phyloP scores from a whole-genome alignment of 37 sponge, comb jelly and placozoan species.

The Axinella damicornis region DNA sequence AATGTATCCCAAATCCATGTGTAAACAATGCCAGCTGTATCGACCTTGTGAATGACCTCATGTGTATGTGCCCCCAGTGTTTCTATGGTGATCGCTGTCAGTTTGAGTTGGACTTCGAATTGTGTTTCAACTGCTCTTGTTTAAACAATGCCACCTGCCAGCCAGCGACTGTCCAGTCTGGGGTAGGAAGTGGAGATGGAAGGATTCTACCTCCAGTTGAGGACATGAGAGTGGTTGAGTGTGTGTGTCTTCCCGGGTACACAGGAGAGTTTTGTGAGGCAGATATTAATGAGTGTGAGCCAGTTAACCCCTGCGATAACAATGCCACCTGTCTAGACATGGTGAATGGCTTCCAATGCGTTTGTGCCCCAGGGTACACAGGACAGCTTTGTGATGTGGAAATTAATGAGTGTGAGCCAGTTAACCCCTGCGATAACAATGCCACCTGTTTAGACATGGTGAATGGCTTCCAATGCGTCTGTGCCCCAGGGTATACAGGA shows the following conservation, averaged over 20 bases:
- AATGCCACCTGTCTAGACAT: conserved; percentile 32
- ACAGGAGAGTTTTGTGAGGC: conserved; percentile 54
- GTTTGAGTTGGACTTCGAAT: neutral
- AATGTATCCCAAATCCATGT: conserved; percentile 48
- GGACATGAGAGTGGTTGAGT: neutral
- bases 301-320: conserved; percentile 36
- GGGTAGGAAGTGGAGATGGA: conserved; percentile 8
- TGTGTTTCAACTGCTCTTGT: conserved; percentile 3
- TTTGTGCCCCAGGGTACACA: conserved; percentile 30
- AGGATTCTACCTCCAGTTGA: conserved; percentile 21
- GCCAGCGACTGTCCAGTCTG: conserved; percentile 1
- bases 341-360: conserved; percentile 8
- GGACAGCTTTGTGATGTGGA: conserved; percentile 25
- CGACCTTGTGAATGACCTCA: conserved; percentile 1
- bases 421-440: conserved; percentile 32
- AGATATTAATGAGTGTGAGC: conserved; percentile 47
- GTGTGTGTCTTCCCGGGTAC: conserved; percentile 49
- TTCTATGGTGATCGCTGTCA: conserved; percentile 48
- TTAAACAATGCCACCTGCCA: conserved; percentile 60
- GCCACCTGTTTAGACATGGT: conserved; percentile 59
- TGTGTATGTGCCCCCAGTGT: conserved; percentile 45
- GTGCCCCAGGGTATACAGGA: conserved; percentile 54
- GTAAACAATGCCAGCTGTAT: conserved; percentile 44
- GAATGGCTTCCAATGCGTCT: conserved; percentile 32
- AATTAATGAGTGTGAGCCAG: conserved; percentile 42